phyloP scores from a whole-genome alignment of 2,888 invertebrate genomes.

The Itoplectis maculator region DNA sequence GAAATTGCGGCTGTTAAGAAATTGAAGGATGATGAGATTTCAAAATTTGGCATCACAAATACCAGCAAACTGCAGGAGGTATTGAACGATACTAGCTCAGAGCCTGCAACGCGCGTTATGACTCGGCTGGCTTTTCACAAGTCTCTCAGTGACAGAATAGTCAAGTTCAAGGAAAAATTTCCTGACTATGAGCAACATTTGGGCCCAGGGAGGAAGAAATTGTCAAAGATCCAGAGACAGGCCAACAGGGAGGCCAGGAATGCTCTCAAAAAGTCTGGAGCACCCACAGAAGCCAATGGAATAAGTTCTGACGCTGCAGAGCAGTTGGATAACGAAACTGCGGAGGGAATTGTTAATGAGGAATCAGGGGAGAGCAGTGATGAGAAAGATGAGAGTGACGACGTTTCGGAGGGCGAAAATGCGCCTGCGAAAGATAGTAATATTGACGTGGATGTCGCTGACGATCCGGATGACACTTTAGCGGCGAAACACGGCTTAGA shows the following conservation, averaged over 20 bases:
- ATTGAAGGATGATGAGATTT: conserved; percentile 80
- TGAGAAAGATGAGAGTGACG: conserved; percentile 24
- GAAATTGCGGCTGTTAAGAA: conserved; percentile 78
- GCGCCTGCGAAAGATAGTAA: conserved; percentile 23
- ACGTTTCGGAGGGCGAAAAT: conserved; percentile 12
- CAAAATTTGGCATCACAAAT: conserved; percentile 76
- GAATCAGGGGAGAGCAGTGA: conserved; percentile 12
- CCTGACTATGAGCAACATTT: conserved; percentile 75
- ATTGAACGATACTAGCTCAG: conserved; percentile 69
- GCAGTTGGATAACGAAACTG: neutral
- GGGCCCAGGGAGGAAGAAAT: conserved; percentile 71
- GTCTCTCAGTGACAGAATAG: conserved; percentile 71
- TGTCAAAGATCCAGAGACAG: conserved; percentile 64
- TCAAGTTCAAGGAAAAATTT: conserved; percentile 77
- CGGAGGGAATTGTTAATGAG: conserved; percentile 6
- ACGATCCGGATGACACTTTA: conserved; percentile 15
- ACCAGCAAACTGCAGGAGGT: conserved; percentile 70
- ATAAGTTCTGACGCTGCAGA: neutral
- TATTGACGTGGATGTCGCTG: conserved; percentile 10
- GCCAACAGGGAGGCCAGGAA: conserved; percentile 58
- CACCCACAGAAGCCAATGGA: neutral
- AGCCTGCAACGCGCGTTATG: conserved; percentile 72
- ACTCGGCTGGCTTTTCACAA: conserved; percentile 75
- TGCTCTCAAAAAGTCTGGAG: conserved; percentile 10
- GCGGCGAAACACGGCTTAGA: conserved; percentile 13